Conservation (phyloP, 2,113 vertebrate species). For the Lagopus leucura region DNA sequence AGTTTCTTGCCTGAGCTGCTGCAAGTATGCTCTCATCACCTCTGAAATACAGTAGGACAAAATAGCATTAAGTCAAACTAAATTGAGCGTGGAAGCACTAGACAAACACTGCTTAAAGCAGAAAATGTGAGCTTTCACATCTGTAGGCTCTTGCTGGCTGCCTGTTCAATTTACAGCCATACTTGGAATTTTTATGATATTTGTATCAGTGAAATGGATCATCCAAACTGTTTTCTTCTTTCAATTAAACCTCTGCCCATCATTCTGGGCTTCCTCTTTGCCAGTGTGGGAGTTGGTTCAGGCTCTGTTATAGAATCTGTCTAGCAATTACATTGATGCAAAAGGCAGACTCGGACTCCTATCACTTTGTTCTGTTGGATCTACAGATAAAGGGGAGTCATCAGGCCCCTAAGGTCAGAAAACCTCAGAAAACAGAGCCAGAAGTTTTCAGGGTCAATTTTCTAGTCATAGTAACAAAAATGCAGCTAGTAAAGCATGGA, state of each 20-base stretch:
- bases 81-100: neutral
- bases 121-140: neutral
- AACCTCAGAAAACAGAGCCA: neutral
- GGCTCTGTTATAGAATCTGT: neutral
- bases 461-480: neutral
- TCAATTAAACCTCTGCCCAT: neutral
- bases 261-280: neutral
- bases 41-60: slow-evolving; percentile 79
- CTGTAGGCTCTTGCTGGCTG: rapidly evolving
- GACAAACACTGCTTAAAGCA: neutral
- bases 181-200: neutral
- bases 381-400: neutral
- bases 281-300: neutral
- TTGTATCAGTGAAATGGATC: neutral
- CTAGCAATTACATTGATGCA: neutral
- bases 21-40: slow-evolving; percentile 94
- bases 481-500: neutral
- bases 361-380: neutral
- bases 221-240: neutral
- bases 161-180: neutral
- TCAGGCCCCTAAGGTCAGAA: neutral
- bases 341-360: neutral
- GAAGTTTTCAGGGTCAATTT: neutral
- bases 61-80: neutral
- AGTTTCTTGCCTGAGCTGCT: slow-evolving; percentile 96